A percentile compares a stretch with the other conserved stretches of the same genome.
phyloP scores from a whole-genome alignment of 2,797 vertebrate species.

The Typhlichthys subterraneus region DNA sequence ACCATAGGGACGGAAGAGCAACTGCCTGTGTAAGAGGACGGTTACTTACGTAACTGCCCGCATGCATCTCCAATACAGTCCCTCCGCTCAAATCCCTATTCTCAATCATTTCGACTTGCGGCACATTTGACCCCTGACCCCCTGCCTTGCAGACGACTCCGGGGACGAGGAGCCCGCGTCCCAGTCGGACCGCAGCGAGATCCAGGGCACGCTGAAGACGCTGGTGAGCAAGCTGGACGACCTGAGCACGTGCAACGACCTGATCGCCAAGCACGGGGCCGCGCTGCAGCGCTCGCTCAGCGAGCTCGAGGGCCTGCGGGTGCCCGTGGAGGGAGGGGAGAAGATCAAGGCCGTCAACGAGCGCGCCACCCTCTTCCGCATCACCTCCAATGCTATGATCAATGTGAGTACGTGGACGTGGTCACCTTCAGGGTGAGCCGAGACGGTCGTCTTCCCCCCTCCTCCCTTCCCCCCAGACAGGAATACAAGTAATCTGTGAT shows the following conservation, averaged over 20 bases:
- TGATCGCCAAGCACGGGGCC: slow-evolving; percentile 94
- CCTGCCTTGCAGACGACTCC: slow-evolving; percentile 87
- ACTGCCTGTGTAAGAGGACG: slow-evolving; percentile 14
- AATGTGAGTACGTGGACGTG: slow-evolving; percentile 82
- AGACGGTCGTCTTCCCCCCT: slow-evolving; percentile 8
- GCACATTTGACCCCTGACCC: slow-evolving; percentile 24
- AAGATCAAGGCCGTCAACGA: slow-evolving; percentile 95
- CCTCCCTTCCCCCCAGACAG: slow-evolving; percentile 32
- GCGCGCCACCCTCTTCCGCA: slow-evolving; percentile 95
- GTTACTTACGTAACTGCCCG: neutral
- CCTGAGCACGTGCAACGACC: slow-evolving; percentile 94
- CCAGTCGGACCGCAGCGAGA: slow-evolving; percentile 90
- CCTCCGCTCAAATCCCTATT: neutral
- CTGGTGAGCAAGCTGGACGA: slow-evolving; percentile 93
- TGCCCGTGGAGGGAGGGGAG: slow-evolving; percentile 88
- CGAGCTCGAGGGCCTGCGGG: slow-evolving; percentile 89
- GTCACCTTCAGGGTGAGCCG: slow-evolving; percentile 1
- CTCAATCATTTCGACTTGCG: neutral
- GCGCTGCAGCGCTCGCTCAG: slow-evolving; percentile 95
- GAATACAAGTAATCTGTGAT: slow-evolving; percentile 25
- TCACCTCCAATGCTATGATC: slow-evolving; percentile 99
- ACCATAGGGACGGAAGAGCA: slow-evolving; percentile 16
- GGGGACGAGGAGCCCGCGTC: slow-evolving; percentile 90
- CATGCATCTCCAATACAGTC: no score
- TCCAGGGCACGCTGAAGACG: slow-evolving; percentile 87